A percentile compares a stretch with the other conserved stretches of the same genome.
Evolutionary conservation across 2,797 vertebrate species (phyloP).

Genomic region (Pogonophryne albipinna): DNA sequence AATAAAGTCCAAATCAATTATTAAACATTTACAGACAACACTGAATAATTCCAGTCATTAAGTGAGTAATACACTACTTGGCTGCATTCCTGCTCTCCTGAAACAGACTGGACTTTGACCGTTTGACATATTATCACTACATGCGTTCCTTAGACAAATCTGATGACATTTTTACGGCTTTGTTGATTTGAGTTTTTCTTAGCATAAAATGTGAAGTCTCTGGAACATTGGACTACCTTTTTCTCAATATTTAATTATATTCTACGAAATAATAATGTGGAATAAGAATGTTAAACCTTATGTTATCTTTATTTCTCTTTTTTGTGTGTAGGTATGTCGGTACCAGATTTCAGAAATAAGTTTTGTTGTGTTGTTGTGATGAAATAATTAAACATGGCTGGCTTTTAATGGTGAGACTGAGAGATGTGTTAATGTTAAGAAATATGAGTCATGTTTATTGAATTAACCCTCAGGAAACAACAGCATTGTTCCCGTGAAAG

Average conservation of each 20-base stretch:
- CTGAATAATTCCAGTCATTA: neutral
- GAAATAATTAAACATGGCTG: neutral
- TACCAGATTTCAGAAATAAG: too few relatives aligned
- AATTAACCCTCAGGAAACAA: neutral
- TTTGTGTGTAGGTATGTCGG: too few relatives aligned
- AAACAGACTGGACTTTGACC: constrained; percentile 24
- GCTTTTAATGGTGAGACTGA: neutral
- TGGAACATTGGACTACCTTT: too few relatives aligned
- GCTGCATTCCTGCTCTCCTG: constrained; percentile 24
- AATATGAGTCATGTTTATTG: neutral
- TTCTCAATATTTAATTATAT: too few relatives aligned
- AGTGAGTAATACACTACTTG: neutral
- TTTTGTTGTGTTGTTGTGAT: neutral
- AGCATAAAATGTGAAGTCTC: too few relatives aligned
- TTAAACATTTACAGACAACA: constrained; percentile 30
- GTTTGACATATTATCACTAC: neutral
- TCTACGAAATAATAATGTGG: too few relatives aligned
- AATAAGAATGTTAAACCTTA: too few relatives aligned
- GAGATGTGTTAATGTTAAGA: neutral
- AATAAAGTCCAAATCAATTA: neutral
- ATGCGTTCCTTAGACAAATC: neutral
- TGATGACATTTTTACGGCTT: too few relatives aligned
- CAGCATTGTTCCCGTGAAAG: neutral
- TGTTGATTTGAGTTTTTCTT: too few relatives aligned
- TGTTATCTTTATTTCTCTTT: too few relatives aligned